phyloP scores from a whole-genome alignment of 2,888 invertebrate genomes.

The Xestia rhomboidea region DNA sequence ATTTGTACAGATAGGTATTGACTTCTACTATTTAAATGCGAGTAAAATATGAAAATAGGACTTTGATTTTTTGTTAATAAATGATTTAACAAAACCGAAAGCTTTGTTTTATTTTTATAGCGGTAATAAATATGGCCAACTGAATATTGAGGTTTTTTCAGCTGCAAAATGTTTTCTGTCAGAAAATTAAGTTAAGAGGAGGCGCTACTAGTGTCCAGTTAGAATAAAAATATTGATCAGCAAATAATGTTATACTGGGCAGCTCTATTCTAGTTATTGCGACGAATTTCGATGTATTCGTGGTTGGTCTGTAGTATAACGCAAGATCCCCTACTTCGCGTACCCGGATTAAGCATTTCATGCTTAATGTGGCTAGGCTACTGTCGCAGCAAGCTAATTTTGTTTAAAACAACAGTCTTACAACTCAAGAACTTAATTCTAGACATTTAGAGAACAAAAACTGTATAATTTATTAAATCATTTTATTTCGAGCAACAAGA shows the following conservation, averaged over 20 bases:
- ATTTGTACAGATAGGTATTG: neutral
- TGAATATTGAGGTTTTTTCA: neutral
- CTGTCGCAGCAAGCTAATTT: no score
- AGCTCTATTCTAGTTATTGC: neutral
- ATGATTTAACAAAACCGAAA: neutral
- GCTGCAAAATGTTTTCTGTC: neutral
- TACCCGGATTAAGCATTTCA: no score
- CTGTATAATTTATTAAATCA: no score
- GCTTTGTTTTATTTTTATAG: constrained; percentile 15
- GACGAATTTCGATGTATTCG: no score
- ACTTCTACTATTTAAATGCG: neutral
- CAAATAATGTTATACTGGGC: neutral
- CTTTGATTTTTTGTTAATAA: constrained; percentile 19
- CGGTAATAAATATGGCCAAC: neutral
- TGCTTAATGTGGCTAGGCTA: no score
- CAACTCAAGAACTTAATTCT: no score
- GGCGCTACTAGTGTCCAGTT: neutral
- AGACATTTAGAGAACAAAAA: no score
- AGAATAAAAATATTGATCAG: neutral
- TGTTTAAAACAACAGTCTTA: no score
- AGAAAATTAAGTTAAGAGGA: neutral
- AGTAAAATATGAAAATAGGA: neutral
- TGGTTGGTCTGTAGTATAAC: no score
- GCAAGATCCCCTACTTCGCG: no score
- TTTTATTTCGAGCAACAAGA: no score